Base-by-base conservation (phyloP, 2,113 vertebrate genomes). In the Coturnix japonica region DNA sequence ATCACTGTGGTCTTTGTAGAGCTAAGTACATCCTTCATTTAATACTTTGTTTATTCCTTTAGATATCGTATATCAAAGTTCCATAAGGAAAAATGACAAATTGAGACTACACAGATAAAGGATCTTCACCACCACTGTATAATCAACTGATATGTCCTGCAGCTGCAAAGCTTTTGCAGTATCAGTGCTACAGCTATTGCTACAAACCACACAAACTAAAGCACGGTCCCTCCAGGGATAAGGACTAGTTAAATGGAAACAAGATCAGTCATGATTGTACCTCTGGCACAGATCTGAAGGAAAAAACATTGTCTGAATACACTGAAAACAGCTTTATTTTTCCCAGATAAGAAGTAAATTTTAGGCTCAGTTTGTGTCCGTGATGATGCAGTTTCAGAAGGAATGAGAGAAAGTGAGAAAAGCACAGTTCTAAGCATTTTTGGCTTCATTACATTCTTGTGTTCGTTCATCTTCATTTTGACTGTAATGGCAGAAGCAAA, bases 131-230 rank as follows among this genome's bases (percentile, higher is more conserved):
- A 43, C 4, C 31, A 35, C 39, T 76, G 25, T 0, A 0, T 37
- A 39, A 41, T 23, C 54, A 51, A 21, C 7, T 1, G 2, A 39
- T 28, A 31, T 0, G 7, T 37, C 61, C 12, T 20, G 21, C 53
- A 64, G 33, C 26, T 66, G 28, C 51, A 85, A 91, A 87, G 30
- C 76, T 51, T 51, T 7, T 82, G 67, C 56, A 23, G 6, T 35
- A 63, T 73, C 73, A 35, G 25, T 61, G 15, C n/a, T 57, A 67
- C 10, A 63, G 21, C 21, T 73, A 23, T 21, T 64, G 49, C 43
- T 71, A 65, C 51, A 82, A 65, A 54, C 17, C 13, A 31, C 22
- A 25, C 57, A 60, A 60, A 78, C 53, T 37, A 14, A 63, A 10
- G 19, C 7, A 54, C 49, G 12, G 31, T 60, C 28, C 33, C 39